These are phyloP conservation scores for Portunus trituberculatus DNA, from an alignment of 1,140 invertebrate species.

Conservation along the genomic window DNA sequence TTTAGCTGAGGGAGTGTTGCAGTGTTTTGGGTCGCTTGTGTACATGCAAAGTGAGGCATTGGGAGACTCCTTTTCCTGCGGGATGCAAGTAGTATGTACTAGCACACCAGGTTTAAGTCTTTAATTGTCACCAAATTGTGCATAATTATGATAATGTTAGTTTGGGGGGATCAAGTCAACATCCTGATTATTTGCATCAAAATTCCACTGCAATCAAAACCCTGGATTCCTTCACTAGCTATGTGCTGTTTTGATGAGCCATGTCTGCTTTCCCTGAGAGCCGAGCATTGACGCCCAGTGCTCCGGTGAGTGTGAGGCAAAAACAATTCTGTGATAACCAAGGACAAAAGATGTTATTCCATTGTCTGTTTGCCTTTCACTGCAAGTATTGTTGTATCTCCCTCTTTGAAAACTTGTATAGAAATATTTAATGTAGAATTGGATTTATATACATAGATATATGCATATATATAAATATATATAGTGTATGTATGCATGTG, in stretches of 20 bases:
- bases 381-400: not conserved
- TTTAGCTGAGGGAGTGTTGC: not conserved
- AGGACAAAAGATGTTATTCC: slow-evolving; percentile 22
- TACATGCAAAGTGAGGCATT: not conserved
- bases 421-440: slow-evolving; percentile 24
- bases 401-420: not conserved
- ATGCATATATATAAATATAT: slow-evolving; percentile 2
- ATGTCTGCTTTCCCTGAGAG: too few relatives aligned
- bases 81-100: not conserved
- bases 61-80: not conserved
- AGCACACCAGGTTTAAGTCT: not conserved
- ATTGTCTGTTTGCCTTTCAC: slow-evolving; percentile 22
- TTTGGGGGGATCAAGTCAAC: not conserved
- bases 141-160: not conserved
- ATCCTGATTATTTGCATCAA: not conserved
- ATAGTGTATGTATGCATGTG: not conserved
- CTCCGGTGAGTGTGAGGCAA: not conserved
- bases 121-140: not conserved
- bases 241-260: not conserved
- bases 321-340: slow-evolving; percentile 23
- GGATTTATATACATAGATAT: not conserved
- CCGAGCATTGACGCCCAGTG: not conserved
- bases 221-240: not conserved
- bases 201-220: slow-evolving; percentile 8
- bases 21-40: not conserved